Conservation (phyloP, 1,140 invertebrate species). For the Pseudomyrmex cubaensis region DNA sequence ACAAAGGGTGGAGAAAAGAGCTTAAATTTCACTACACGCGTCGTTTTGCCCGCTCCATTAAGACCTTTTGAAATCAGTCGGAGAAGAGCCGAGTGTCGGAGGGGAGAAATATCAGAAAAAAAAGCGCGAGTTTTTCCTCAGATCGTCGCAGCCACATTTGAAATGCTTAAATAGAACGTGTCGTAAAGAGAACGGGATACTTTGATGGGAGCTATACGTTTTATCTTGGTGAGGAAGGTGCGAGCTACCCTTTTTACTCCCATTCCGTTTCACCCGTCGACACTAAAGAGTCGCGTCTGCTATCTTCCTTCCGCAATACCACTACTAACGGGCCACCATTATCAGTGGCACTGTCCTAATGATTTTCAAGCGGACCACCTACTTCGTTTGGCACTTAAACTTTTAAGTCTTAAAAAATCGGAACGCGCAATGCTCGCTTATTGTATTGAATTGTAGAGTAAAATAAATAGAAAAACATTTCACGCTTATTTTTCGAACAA, state of each 20-base stretch:
- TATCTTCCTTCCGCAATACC: conserved; percentile 70
- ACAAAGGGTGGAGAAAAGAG: conserved; percentile 55
- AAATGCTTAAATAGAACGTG: conserved; percentile 77
- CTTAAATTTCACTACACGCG: conserved; percentile 62
- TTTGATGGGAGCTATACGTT: conserved; percentile 76
- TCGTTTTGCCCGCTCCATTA: conserved; percentile 67
- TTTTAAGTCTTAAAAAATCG: background rate
- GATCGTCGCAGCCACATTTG: conserved; percentile 61
- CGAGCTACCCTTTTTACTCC: conserved; percentile 62
- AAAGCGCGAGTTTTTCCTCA: conserved; percentile 43
- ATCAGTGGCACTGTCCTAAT: conserved; percentile 77
- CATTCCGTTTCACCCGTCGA: conserved; percentile 67
- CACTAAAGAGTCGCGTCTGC: conserved; percentile 73
- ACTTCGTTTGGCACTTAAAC: conserved; percentile 23
- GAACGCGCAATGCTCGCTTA: background rate
- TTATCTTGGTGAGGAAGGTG: conserved; percentile 72
- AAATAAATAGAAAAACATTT: conserved; percentile 2
- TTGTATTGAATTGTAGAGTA: conserved; percentile 6
- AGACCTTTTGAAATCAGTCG: conserved; percentile 59
- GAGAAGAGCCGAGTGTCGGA: background rate
- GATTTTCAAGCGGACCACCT: conserved; percentile 78
- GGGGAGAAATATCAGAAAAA: conserved; percentile 51
- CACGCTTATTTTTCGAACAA: background rate
- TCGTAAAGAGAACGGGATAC: conserved; percentile 76
- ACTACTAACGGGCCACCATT: conserved; percentile 69